Conservation (phyloP, 2,113 vertebrate genomes). For the Podarcis muralis region DNA sequence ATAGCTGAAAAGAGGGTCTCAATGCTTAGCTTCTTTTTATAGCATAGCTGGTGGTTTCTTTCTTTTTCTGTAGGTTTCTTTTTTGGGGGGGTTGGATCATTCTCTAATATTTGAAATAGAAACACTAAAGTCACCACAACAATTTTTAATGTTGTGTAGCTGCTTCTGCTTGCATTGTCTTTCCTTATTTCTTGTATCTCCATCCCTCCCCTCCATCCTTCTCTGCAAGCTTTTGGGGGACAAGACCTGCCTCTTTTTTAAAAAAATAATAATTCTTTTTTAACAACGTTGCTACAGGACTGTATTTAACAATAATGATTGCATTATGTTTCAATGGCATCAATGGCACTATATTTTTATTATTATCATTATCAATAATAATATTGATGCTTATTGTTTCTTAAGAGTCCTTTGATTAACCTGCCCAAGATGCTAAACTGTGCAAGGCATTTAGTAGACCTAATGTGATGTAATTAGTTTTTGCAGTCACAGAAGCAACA, state of each 20-base stretch:
- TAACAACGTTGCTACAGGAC: background rate
- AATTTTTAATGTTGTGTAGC: background rate
- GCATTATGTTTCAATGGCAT: background rate
- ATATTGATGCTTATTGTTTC: background rate
- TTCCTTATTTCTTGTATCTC: background rate
- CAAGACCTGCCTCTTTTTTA: background rate
- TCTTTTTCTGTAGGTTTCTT: background rate
- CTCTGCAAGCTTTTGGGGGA: background rate
- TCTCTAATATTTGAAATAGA: constrained; percentile 38
- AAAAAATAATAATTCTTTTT: background rate
- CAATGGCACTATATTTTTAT: background rate
- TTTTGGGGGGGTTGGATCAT: constrained; percentile 30
- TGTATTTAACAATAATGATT: background rate
- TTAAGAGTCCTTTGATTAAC: background rate
- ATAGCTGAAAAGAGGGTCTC: background rate
- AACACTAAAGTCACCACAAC: constrained; percentile 22
- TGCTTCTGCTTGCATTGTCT: background rate
- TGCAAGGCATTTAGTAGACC: background rate
- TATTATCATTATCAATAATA: background rate
- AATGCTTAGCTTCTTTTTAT: constrained; percentile 50
- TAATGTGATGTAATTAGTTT: too few relatives aligned
- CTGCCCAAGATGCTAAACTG: background rate
- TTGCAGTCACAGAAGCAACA: background rate
- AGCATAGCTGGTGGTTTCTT: constrained; percentile 54
- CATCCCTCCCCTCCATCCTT: background rate